Evolutionary conservation across 2,888 invertebrate genomes (phyloP), one percentile per base, ranked within the genome.

Genomic region (Sphaerophoria rueppellii): DNA sequence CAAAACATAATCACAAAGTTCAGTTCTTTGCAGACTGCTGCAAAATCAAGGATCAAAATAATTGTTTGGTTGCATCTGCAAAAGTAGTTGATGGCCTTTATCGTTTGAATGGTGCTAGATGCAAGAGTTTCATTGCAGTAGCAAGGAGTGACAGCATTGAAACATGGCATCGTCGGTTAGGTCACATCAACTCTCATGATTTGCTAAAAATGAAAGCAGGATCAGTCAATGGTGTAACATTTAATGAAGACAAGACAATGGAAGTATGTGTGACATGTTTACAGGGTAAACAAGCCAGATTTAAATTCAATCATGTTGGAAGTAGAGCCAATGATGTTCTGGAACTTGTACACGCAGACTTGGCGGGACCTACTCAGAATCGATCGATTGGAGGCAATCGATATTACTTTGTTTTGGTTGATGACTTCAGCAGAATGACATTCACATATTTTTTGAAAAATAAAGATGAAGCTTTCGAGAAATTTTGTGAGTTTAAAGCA

Each of bases 81-180:
- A 48, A 48, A 48, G 48, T 48, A 14, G 48, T 48, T 48, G 14
- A 6, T 48, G 48, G n/a, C 1, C 48, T 48, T n/a, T 48, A 48
- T n/a, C 48, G 48, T 48, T 48, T 48, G 48, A 48, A 48, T n/a
- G 48, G 48, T 48, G 48, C 48, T 14, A n/a, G 6, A 48, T 48
- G 14, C 43, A 43, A 43, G 11, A 43, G 43, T 43, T 43, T 43
- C 11, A 9, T 43, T 43, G 43, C 43, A 43, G 43, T 43, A 43
- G 5, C 5, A 43, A 43, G 43, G 3, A 11, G 43, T 43, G 7
- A 43, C 43, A 43, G 43, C 43, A 43, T 43, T 43, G 43, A 43
- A 43, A 43, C 43, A 6, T 43, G 43, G 43, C 43, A 43, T 43
- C 43, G 43, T 4, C 43, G 43, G 11, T 9, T 43, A 9, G 43